phyloP scores from a whole-genome alignment of 2,888 invertebrate genomes.

The Subacronicta megacephala region DNA sequence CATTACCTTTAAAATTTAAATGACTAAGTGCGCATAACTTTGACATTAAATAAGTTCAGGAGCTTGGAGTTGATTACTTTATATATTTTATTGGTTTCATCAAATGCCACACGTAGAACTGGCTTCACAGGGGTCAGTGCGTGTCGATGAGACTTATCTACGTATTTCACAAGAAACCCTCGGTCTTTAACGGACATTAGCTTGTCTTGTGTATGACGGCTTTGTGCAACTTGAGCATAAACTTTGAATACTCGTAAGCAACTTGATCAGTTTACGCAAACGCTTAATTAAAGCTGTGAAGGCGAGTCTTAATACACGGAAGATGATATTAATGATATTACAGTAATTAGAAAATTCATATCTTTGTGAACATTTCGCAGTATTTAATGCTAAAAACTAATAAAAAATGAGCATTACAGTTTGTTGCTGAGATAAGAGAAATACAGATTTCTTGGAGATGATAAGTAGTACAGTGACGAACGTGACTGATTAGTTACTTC shows the following conservation, averaged over 20 bases:
- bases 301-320: constrained; percentile 17
- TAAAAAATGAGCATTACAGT: too few relatives aligned
- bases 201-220: constrained; percentile 55
- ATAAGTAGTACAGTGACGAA: constrained; percentile 18
- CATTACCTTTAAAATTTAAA: constrained; percentile 13
- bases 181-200: constrained; percentile 61
- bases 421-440: constrained; percentile 34
- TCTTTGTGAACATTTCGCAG: too few relatives aligned
- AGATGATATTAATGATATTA: constrained; percentile 37
- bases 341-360: too few relatives aligned
- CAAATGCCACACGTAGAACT: constrained; percentile 80
- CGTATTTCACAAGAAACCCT: constrained; percentile 70
- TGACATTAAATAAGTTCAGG: constrained; percentile 45
- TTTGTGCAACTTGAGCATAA: constrained; percentile 55
- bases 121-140: constrained; percentile 74
- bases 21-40: constrained; percentile 25
- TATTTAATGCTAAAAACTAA: too few relatives aligned
- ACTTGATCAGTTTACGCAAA: constrained; percentile 57
- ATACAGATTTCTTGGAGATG: constrained; percentile 23
- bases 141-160: constrained; percentile 52
- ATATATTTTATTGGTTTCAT: constrained; percentile 69
- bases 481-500: too few relatives aligned
- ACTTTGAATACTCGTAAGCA: constrained; percentile 33
- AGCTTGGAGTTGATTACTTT: constrained; percentile 46
- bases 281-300: constrained; percentile 47